Evolutionary conservation across 2,888 invertebrate species (phyloP).

Genomic region (Hanleya hanleyi): DNA sequence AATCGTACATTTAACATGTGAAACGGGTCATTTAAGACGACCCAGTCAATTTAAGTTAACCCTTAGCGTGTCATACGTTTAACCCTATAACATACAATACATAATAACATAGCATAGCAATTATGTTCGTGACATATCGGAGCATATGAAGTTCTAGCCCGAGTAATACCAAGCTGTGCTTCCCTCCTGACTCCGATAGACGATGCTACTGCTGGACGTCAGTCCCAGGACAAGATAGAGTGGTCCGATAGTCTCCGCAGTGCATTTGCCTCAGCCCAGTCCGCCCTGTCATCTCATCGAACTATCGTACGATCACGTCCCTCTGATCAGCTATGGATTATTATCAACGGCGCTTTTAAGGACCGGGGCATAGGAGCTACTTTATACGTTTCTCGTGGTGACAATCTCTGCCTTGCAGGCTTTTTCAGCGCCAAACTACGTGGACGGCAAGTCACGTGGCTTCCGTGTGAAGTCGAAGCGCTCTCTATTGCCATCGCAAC

Average conservation of each 20-base stretch:
- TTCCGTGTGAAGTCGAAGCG: conserved; percentile 50
- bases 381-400: conserved; percentile 16
- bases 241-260: conserved; percentile 30
- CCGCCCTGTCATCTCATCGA: conserved; percentile 6
- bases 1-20: too few relatives aligned
- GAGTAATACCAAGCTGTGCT: conserved; percentile 30
- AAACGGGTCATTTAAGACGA: too few relatives aligned
- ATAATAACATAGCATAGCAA: too few relatives aligned
- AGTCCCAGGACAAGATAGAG: conserved; percentile 29
- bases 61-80: too few relatives aligned
- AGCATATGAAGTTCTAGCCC: conserved; percentile 35
- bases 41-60: too few relatives aligned
- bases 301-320: conserved; percentile 20
- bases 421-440: conserved; percentile 22
- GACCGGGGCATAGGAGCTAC: too few relatives aligned
- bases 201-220: conserved; percentile 23
- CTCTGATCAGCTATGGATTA: conserved; percentile 23
- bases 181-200: conserved; percentile 31
- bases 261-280: conserved; percentile 25
- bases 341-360: conserved; percentile 19
- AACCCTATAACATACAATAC: too few relatives aligned
- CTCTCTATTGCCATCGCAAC: conserved; percentile 37
- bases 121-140: too few relatives aligned
- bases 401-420: too few relatives aligned
- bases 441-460: conserved; percentile 38